phyloP scores from a whole-genome alignment of 2,888 invertebrate species.

The Lampropteryx suffumata region DNA sequence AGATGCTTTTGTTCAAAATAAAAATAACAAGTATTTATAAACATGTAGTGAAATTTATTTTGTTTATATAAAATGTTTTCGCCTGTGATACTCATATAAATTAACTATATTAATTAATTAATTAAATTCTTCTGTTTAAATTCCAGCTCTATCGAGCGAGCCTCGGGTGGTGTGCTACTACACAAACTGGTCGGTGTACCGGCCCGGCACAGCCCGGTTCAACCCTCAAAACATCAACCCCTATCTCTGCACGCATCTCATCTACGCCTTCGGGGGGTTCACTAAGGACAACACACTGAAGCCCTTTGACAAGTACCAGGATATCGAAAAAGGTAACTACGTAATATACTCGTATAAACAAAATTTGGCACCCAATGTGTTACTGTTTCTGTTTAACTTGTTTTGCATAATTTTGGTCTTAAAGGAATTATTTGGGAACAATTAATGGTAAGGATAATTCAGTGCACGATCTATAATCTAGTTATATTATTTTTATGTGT shows the following conservation, averaged over 20 bases:
- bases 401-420: too few species aligned
- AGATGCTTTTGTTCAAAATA: too few species aligned
- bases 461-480: too few species aligned
- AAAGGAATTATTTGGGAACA: too few species aligned
- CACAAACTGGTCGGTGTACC: conserved; percentile 96
- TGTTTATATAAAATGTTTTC: too few species aligned
- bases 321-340: conserved; percentile 95
- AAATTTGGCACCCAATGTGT: conserved; percentile 10
- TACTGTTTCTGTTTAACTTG: neutral
- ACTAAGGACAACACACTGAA: conserved; percentile 95
- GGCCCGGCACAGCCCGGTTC: conserved; percentile 95
- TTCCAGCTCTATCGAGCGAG: conserved; percentile 73
- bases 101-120: too few species aligned
- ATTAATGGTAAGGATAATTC: too few species aligned
- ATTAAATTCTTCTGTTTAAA: conserved; percentile 15
- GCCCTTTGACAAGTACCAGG: conserved; percentile 97
- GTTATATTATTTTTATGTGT: too few species aligned
- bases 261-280: conserved; percentile 96
- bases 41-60: too few species aligned
- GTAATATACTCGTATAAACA: too few species aligned
- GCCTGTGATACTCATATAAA: too few species aligned
- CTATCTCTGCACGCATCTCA: conserved; percentile 95
- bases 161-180: conserved; percentile 95
- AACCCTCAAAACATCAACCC: conserved; percentile 97
- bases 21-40: too few species aligned